These are phyloP conservation scores for Micronisus gabar DNA, from an alignment of 2,113 vertebrate genomes.

Conservation along the genomic window DNA sequence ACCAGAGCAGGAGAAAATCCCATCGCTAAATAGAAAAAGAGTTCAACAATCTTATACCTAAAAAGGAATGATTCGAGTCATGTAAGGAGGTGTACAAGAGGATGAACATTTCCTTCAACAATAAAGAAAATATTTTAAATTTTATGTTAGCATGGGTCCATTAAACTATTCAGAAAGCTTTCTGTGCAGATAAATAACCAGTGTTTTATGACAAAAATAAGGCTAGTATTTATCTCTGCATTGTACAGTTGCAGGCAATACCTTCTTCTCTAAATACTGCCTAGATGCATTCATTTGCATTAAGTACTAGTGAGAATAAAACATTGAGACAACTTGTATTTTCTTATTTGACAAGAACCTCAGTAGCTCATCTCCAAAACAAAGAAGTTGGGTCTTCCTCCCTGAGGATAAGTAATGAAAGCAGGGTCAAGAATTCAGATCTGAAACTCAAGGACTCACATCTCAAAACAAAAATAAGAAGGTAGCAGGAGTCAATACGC, in stretches of 20 bases:
- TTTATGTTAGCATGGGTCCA: background rate
- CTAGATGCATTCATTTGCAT: background rate
- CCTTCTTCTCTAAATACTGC: background rate
- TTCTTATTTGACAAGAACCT: background rate
- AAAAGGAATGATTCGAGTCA: background rate
- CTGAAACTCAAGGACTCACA: background rate
- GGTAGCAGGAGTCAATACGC: background rate
- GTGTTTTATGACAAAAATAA: background rate
- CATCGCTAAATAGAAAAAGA: slow-evolving; percentile 96
- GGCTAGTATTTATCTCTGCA: background rate
- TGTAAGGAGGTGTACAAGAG: background rate
- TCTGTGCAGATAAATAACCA: background rate
- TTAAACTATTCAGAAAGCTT: background rate
- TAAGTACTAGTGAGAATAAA: background rate
- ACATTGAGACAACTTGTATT: background rate
- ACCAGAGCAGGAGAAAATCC: slow-evolving; percentile 95
- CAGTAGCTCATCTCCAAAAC: background rate
- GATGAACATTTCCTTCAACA: background rate
- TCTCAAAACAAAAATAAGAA: background rate
- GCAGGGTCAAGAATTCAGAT: background rate
- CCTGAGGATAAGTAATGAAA: background rate
- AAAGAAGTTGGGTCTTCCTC: background rate
- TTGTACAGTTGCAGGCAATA: background rate
- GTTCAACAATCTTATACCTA: slow-evolving; percentile 96
- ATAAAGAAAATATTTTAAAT: background rate